phyloP scores from a whole-genome alignment of 2,797 vertebrate species.

The Sebastes taczanowskii region DNA sequence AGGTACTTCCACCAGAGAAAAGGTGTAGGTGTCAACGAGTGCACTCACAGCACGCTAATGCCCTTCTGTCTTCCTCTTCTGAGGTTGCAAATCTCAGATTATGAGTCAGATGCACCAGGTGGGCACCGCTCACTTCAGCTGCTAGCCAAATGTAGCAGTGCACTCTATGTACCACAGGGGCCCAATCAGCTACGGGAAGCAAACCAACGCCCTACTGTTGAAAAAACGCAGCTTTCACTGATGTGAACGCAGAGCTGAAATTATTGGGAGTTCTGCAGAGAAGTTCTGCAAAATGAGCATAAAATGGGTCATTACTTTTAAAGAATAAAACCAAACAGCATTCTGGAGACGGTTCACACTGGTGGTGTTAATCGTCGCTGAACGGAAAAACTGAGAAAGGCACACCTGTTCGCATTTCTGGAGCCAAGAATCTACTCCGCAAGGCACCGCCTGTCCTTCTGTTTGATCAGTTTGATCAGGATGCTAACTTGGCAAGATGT shows the following conservation, averaged over 20 bases:
- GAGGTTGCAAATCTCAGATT: constrained; percentile 67
- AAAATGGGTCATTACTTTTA: not conserved
- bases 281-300: not conserved
- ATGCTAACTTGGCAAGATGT: constrained; percentile 5
- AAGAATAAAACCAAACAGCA: not conserved
- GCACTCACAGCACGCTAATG: constrained; percentile 44
- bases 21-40: constrained; percentile 47
- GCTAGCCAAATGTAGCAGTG: constrained; percentile 58
- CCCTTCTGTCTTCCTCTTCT: constrained; percentile 62
- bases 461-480: constrained; percentile 52
- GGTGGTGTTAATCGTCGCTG: not conserved
- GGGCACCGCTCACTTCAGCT: constrained; percentile 63
- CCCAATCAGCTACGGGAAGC: constrained; percentile 6
- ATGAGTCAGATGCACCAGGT: constrained; percentile 76
- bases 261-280: not conserved
- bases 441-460: constrained; percentile 53
- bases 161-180: constrained; percentile 12
- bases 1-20: not conserved
- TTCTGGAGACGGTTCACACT: constrained; percentile 2
- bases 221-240: constrained; percentile 6
- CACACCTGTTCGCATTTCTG: constrained; percentile 63
- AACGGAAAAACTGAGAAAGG: constrained; percentile 57
- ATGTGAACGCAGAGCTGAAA: not conserved
- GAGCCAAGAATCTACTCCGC: constrained; percentile 64
- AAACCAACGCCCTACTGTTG: constrained; percentile 10